Evolutionary conservation across 2,888 invertebrate genomes (phyloP), one percentile per base, ranked within the genome.

Genomic region (Gastrophysa polygoni): DNA sequence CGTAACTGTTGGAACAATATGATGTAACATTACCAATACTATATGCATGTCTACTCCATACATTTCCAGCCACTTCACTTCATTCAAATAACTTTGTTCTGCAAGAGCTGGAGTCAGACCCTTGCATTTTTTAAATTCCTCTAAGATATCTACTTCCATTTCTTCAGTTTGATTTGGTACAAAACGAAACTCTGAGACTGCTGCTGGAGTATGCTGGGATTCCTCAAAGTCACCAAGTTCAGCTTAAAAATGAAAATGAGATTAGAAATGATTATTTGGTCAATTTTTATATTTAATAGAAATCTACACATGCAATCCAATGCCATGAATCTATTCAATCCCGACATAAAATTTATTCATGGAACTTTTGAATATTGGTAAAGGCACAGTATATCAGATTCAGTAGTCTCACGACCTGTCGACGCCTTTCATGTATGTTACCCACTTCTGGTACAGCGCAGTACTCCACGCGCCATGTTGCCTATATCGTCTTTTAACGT

Each of bases 21-120:
- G n/a, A n/a, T n/a, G n/a, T n/a, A n/a, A n/a, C n/a, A 67, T 64
- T 81, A 89, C 89, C 78, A 96, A 84, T 47, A 98, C 98, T 70
- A 90, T 95, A 80, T 98, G 98, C 94, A 97, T 97, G 79, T 99
- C 98, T 57, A 99, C 98, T 60, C 98, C 99, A 83, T 98, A 99
- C 94, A 96, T 95, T 82, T 98, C 98, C 72, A 99, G 83, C 94
- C 95, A 96, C 83, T 98, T 98, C 8, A 80, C 81, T 83, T 97
- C 98, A 80, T 96, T 95, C 57, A 99, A 84, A 82, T 94, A 99
- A 73, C 92, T 92, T 51, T 94, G 89, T 84, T 99, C 98, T 38
- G 98, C 96, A 81, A 95, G 94, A 0, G 98, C 98, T 11, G 98
- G 98, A 21, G 91, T 93, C 65, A 96, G 86, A 1, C 96, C 95